Percentiles rank a stretch among this genome's conserved stretches.
These are phyloP conservation scores for Drosophila nigritarsus DNA, from an alignment of 2,888 invertebrate genomes.

Conservation along the genomic window DNA sequence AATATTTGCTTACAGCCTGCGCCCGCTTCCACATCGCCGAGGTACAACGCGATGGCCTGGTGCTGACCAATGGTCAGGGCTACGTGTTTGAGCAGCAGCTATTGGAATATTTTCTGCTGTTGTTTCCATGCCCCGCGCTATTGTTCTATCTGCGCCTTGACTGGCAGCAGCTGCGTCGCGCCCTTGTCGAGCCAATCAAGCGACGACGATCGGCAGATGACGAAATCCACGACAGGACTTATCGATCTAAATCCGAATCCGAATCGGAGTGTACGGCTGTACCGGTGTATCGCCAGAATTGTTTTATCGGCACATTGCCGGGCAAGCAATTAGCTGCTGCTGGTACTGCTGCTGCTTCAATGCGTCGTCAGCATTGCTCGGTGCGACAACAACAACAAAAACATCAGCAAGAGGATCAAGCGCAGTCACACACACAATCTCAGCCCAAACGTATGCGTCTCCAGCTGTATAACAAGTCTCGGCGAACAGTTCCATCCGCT, in stretches of 20 bases:
- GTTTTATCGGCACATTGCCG: conserved; percentile 79
- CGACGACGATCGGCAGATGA: conserved; percentile 24
- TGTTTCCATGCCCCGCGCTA: conserved; percentile 81
- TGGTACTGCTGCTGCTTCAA: conserved; percentile 2
- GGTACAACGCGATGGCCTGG: conserved; percentile 60
- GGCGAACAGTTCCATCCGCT: conserved; percentile 23
- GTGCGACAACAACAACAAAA: conserved; percentile 23
- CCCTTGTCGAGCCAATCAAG: conserved; percentile 23
- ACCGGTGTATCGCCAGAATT: conserved; percentile 82
- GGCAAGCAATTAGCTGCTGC: background rate
- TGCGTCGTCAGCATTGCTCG: conserved; percentile 45
- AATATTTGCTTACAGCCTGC: conserved; percentile 28
- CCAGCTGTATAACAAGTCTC: background rate
- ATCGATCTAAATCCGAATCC: background rate
- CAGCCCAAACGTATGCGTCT: conserved; percentile 44
- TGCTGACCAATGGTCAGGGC: conserved; percentile 75
- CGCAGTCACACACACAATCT: background rate
- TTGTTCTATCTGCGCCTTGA: conserved; percentile 77
- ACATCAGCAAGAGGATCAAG: conserved; percentile 1
- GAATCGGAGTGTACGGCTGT: conserved; percentile 50
- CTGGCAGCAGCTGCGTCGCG: conserved; percentile 56
- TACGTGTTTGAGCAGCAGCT: conserved; percentile 75
- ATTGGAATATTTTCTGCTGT: conserved; percentile 78
- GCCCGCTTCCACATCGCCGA: conserved; percentile 59
- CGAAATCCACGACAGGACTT: background rate